A percentile compares a stretch with the other conserved stretches of the same genome.
phyloP scores from a whole-genome alignment of 1,140 invertebrate genomes.

The Phymastichus coffea region DNA sequence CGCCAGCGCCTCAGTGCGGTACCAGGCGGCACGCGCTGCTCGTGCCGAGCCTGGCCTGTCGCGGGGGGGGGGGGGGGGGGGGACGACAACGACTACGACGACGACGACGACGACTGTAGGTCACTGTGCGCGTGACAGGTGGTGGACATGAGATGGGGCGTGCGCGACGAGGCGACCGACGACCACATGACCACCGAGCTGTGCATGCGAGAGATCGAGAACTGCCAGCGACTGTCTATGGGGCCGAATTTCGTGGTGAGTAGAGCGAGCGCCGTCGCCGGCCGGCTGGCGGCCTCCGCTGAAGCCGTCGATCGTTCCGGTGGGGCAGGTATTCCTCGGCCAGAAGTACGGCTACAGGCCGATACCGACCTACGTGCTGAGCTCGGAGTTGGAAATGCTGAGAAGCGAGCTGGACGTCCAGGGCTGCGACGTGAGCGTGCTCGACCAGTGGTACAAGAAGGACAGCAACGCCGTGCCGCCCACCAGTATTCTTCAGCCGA shows the following conservation, averaged over 20 bases:
- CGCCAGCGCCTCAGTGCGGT: no score
- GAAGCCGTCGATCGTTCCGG: no score
- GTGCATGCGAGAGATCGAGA: slow-evolving; percentile 97
- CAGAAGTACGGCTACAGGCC: slow-evolving; percentile 98
- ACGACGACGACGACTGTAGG: no score
- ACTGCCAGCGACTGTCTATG: slow-evolving; percentile 95
- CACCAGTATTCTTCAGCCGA: slow-evolving; percentile 91
- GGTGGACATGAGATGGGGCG: slow-evolving; percentile 98
- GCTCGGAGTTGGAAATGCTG: slow-evolving; percentile 88
- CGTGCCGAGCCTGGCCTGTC: no score
- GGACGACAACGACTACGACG: no score
- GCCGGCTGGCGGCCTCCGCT: no score
- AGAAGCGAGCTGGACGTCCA: slow-evolving; percentile 75
- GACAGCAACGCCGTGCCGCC: slow-evolving; percentile 94
- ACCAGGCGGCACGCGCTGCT: no score
- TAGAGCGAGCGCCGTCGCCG: no score
- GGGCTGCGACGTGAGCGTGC: slow-evolving; percentile 78
- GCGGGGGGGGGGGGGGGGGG: no score
- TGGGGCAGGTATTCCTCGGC: slow-evolving; percentile 89
- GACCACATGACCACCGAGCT: slow-evolving; percentile 99
- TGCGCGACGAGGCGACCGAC: slow-evolving; percentile 94
- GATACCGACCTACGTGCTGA: slow-evolving; percentile 92
- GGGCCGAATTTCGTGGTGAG: slow-evolving; percentile 98
- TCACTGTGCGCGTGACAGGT: no score
- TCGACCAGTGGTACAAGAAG: slow-evolving; percentile 95